Evolutionary conservation across 2,888 invertebrate genomes (phyloP).

Genomic region (Orthosia cruda): DNA sequence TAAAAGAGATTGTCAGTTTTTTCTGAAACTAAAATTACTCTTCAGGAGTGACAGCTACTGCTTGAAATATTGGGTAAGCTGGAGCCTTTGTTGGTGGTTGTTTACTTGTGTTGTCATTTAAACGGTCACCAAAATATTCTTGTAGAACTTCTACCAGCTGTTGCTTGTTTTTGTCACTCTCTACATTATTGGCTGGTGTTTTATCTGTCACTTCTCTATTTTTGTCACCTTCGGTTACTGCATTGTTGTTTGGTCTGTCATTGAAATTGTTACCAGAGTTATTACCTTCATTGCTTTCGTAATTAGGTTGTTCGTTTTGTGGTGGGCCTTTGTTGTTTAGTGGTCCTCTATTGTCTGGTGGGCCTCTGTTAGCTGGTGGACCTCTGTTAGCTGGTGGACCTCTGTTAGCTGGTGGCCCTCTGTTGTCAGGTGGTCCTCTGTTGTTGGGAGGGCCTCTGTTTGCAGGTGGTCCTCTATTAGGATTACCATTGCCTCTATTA

Average conservation of each 20-base stretch:
- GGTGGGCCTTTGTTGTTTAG: slow-evolving; percentile 31
- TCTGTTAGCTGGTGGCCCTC: slow-evolving; percentile 43
- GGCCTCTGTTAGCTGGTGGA: slow-evolving; percentile 51
- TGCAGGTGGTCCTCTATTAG: slow-evolving; percentile 39
- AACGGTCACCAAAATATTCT: slow-evolving; percentile 32
- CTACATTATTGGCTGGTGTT: no score
- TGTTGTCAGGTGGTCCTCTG: slow-evolving; percentile 32
- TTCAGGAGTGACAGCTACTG: slow-evolving; percentile 77
- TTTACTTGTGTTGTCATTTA: slow-evolving; percentile 2
- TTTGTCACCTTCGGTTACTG: background rate
- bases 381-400: slow-evolving; percentile 55
- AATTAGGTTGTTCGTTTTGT: slow-evolving; percentile 17
- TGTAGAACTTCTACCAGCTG: slow-evolving; percentile 22
- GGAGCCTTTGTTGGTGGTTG: slow-evolving; percentile 17
- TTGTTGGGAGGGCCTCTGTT: slow-evolving; percentile 37
- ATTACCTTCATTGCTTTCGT: slow-evolving; percentile 43
- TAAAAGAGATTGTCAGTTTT: background rate
- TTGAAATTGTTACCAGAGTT: slow-evolving; percentile 29
- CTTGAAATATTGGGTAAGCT: slow-evolving; percentile 72
- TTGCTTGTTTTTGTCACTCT: slow-evolving; percentile 19
- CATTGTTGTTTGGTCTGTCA: slow-evolving; percentile 34
- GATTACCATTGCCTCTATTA: slow-evolving; percentile 26
- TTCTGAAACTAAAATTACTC: slow-evolving; percentile 2
- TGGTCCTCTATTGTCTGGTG: slow-evolving; percentile 43
- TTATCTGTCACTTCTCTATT: background rate